These are phyloP conservation scores for Poeciliopsis occidentalis DNA, from an alignment of 2,113 vertebrate genomes.

Conservation along the genomic window DNA sequence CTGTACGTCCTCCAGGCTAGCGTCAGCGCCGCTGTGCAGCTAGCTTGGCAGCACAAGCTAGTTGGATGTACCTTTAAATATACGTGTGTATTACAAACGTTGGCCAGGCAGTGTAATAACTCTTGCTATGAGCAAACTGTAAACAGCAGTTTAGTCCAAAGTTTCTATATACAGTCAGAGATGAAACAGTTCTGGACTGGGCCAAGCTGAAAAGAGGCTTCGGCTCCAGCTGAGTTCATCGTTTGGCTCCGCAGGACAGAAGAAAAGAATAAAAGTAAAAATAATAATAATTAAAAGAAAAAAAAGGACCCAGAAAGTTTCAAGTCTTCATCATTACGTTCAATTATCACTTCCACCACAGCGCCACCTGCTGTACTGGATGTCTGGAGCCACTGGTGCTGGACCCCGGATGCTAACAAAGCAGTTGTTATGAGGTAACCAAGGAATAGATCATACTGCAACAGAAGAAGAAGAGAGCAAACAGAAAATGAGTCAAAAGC, in stretches of 20 bases:
- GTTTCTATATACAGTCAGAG: conserved; percentile 57
- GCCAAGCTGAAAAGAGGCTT: conserved; percentile 23
- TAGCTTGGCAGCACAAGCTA: conserved; percentile 33
- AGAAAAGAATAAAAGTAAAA: neutral
- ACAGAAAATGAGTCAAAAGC: conserved; percentile 14
- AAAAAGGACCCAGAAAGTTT: conserved; percentile 3
- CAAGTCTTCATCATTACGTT: conserved; percentile 10
- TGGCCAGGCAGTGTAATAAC: conserved; percentile 72
- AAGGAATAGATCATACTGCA: conserved; percentile 84
- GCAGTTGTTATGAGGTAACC: conserved; percentile 81
- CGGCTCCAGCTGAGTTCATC: conserved; percentile 3
- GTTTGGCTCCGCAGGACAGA: conserved; percentile 41
- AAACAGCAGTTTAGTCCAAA: conserved; percentile 58
- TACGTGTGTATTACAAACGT: conserved; percentile 59
- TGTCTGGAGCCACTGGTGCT: conserved; percentile 30
- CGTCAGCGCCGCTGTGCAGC: conserved; percentile 30
- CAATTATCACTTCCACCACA: conserved; percentile 19
- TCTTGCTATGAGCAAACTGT: conserved; percentile 57
- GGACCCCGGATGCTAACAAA: conserved; percentile 45
- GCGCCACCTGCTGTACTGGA: conserved; percentile 21
- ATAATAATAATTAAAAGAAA: too few species aligned
- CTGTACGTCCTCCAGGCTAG: too few species aligned
- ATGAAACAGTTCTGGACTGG: conserved; percentile 8
- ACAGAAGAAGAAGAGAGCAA: conserved; percentile 53
- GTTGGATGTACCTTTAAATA: conserved; percentile 25